Evolutionary conservation across 2,888 invertebrate genomes (phyloP).

Genomic region (Cepaea hortensis): DNA sequence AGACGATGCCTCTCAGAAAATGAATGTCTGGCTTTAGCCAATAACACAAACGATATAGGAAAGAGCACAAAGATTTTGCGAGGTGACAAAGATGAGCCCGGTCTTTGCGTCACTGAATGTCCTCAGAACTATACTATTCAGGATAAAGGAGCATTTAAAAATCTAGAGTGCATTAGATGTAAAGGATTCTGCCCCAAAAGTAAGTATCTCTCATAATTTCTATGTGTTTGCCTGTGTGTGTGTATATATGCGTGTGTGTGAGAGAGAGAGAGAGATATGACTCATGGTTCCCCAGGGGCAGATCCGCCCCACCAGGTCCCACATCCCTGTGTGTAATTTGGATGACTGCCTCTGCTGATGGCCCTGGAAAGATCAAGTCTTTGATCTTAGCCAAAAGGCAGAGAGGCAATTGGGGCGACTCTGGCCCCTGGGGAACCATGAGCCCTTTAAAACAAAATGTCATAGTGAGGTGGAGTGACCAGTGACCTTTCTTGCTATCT

Average conservation of each 20-base stretch:
- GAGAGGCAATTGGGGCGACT: no score
- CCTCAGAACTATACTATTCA: conserved; percentile 24
- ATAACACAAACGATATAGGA: background rate
- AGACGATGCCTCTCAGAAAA: conserved; percentile 28
- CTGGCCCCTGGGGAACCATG: no score
- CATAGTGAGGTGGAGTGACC: no score
- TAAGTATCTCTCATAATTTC: conserved; percentile 51
- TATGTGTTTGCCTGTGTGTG: background rate
- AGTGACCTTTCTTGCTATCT: no score
- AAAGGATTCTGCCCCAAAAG: conserved; percentile 75
- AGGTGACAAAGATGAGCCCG: conserved; percentile 23
- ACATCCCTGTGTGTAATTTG: no score
- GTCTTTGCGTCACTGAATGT: conserved; percentile 20
- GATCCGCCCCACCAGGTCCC: no score
- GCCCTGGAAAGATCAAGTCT: no score
- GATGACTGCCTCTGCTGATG: no score
- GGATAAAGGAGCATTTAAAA: conserved; percentile 19
- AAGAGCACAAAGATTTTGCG: conserved; percentile 13
- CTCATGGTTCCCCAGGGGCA: no score
- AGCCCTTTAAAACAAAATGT: no score
- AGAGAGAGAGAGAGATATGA: no score
- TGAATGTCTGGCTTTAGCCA: conserved; percentile 10
- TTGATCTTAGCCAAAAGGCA: no score
- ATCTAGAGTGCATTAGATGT: conserved; percentile 72
- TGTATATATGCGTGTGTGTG: background rate